phyloP scores from a whole-genome alignment of 2,888 invertebrate species.

The Nephrotoma guestfalica region DNA sequence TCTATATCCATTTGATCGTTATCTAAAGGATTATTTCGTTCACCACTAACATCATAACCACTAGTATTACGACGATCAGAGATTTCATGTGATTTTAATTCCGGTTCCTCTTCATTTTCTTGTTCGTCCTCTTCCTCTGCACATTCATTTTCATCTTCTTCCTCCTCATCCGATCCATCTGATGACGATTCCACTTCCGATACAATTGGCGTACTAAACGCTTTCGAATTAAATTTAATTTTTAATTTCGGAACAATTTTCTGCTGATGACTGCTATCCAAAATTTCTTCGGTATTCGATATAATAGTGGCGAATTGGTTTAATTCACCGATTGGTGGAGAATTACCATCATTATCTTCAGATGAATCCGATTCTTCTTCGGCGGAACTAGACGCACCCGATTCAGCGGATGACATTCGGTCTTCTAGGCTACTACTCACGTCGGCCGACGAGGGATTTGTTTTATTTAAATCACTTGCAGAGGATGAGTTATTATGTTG shows the following conservation, averaged over 20 bases:
- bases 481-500: neutral
- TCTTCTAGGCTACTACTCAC: neutral
- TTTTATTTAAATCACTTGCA: neutral
- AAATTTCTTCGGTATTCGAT: slow-evolving; percentile 3
- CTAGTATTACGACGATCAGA: slow-evolving; percentile 19
- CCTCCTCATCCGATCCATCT: slow-evolving; percentile 7
- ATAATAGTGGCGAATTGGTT: neutral
- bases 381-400: neutral
- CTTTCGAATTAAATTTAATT: slow-evolving; percentile 44
- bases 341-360: slow-evolving; percentile 1
- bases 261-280: slow-evolving; percentile 12
- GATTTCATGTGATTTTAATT: slow-evolving; percentile 9
- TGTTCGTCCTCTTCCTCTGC: slow-evolving; percentile 14
- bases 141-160: slow-evolving; percentile 21
- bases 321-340: neutral
- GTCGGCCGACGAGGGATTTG: neutral
- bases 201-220: slow-evolving; percentile 27
- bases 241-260: slow-evolving; percentile 49
- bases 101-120: slow-evolving; percentile 12
- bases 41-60: neutral
- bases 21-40: slow-evolving; percentile 7
- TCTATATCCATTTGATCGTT: slow-evolving; percentile 14
- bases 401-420: neutral
- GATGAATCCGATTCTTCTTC: neutral
- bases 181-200: slow-evolving; percentile 17